Percentiles rank a stretch among this genome's conserved stretches.
These are phyloP conservation scores for Elachura formosa DNA, from an alignment of 2,113 vertebrate species.

Conservation along the genomic window DNA sequence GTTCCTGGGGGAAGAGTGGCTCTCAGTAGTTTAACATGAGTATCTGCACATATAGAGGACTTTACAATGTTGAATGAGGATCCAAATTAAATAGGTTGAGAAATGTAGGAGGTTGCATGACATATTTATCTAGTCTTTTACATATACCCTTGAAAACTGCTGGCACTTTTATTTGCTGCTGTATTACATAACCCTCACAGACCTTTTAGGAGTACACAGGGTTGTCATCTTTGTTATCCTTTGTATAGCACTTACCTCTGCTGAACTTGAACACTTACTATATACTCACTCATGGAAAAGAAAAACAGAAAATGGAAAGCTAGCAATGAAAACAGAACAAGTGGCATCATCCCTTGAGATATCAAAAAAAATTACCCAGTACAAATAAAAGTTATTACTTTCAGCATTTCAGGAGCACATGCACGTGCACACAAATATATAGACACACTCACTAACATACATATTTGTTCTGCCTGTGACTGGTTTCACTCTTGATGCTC, in stretches of 20 bases:
- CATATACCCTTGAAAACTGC: background rate
- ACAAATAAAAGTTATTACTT: background rate
- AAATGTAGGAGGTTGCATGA: background rate
- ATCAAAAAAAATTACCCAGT: background rate
- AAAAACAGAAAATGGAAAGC: background rate
- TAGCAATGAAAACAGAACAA: background rate
- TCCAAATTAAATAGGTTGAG: background rate
- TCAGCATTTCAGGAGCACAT: background rate
- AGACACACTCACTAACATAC: fast-evolving
- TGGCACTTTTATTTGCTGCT: background rate
- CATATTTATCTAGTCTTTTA: background rate
- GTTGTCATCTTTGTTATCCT: background rate
- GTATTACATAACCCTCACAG: background rate
- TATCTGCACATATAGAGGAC: background rate
- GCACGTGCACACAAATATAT: background rate
- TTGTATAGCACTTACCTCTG: background rate
- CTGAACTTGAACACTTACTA: background rate
- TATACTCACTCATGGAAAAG: background rate
- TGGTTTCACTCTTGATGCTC: background rate
- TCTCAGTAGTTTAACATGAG: background rate
- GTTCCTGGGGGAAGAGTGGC: background rate
- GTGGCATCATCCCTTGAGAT: background rate
- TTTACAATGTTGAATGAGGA: background rate
- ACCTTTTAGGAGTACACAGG: background rate
- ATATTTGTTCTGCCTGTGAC: background rate